Conservation (phyloP, 2,797 vertebrate species). For the Lacerta bilineata region DNA sequence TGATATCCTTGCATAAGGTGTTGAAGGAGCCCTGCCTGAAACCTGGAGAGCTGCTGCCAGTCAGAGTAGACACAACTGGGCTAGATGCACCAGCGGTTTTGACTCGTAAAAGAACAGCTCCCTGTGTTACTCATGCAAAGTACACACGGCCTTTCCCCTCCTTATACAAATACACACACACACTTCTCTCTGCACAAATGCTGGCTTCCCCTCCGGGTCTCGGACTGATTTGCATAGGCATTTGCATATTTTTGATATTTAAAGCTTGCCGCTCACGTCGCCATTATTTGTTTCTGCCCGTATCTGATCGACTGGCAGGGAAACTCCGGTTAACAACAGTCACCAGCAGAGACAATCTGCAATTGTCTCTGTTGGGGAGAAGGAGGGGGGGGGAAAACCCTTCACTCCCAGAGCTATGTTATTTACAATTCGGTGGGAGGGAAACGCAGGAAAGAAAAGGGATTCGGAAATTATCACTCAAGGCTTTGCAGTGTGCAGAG, state of each 20-base stretch:
- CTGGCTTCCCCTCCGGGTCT: neutral
- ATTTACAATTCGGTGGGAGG: neutral
- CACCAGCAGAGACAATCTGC: constrained; percentile 16
- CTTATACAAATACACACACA: neutral
- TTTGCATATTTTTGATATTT: constrained; percentile 23
- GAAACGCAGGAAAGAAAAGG: neutral
- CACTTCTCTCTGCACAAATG: neutral
- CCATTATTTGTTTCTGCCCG: constrained; percentile 5
- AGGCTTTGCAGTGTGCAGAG: neutral
- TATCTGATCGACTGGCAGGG: neutral
- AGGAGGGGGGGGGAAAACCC: neutral
- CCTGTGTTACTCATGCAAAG: neutral
- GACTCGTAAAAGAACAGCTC: neutral
- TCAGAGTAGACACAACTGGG: neutral
- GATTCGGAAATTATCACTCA: neutral
- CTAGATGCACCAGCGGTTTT: neutral
- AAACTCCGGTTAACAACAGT: constrained; percentile 5
- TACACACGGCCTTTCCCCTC: no score
- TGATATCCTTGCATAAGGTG: neutral
- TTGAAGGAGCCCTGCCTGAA: no score
- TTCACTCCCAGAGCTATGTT: neutral
- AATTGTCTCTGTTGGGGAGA: constrained; percentile 11
- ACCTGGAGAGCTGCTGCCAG: neutral
- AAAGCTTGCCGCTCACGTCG: neutral
- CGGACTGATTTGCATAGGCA: neutral